Evolutionary conservation across 37 sponge, comb jelly and placozoan species (phyloP).

Genomic region (Haliclona indistincta): DNA sequence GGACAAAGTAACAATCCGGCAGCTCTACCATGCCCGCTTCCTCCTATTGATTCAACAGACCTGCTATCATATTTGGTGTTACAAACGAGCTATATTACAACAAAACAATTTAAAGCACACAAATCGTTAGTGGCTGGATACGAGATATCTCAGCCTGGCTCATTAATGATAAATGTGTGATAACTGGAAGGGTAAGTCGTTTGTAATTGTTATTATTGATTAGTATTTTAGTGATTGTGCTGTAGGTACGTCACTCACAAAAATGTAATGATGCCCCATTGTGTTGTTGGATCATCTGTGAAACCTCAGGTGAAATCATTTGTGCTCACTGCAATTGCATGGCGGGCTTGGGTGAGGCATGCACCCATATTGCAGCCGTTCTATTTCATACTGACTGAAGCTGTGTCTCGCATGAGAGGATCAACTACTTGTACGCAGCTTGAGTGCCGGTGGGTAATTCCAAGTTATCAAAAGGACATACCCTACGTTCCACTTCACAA

Average conservation of each 20-base stretch:
- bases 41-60: background rate
- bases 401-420: slow-evolving; percentile 25
- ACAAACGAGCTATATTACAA: background rate
- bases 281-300: slow-evolving; percentile 16
- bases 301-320: slow-evolving; percentile 33
- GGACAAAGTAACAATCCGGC: too few relatives aligned
- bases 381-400: slow-evolving; percentile 60
- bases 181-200: slow-evolving; percentile 47
- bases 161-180: slow-evolving; percentile 13
- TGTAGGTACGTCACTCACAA: slow-evolving; percentile 26
- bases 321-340: slow-evolving; percentile 80
- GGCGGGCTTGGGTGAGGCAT: slow-evolving; percentile 72
- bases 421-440: slow-evolving; percentile 42
- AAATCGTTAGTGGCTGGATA: slow-evolving; percentile 54
- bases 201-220: background rate
- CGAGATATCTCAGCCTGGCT: slow-evolving; percentile 31
- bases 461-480: slow-evolving; percentile 26
- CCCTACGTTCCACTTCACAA: slow-evolving; percentile 31
- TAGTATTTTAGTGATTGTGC: background rate
- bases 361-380: slow-evolving; percentile 61
- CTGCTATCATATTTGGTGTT: background rate
- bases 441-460: slow-evolving; percentile 54
- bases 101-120: slow-evolving; percentile 14
- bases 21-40: too few relatives aligned
- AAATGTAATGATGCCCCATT: slow-evolving; percentile 12